Base-by-base conservation (phyloP, 2,113 vertebrate species). In the Trogon melanurus region DNA sequence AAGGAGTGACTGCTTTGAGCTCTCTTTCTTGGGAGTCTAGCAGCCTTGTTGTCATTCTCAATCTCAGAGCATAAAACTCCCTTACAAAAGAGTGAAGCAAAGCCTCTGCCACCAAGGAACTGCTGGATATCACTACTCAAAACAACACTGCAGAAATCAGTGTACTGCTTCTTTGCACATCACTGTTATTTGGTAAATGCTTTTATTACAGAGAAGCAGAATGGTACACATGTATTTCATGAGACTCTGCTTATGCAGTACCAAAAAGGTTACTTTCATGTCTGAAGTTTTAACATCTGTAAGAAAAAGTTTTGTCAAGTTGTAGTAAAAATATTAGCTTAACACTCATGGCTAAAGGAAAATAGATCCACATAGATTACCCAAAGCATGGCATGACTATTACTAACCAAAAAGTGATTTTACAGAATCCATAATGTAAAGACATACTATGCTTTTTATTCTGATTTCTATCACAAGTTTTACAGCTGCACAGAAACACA, bases 1-100 rank as follows among this genome's bases (percentile, higher is more conserved):
- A 57, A 96, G 67, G n/a, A 84, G 21, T 12, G 73, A 62, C 44
- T 85, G 71, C 88, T 96, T 89, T 91, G 67, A 96, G 93, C 19
- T 90, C 44, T 56, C 88, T 64, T 88, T 69, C 79, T 53, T 90
- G 56, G 13, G 85, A 85, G 64, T 32, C 60, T 89, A 79, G 64
- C 54, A 85, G 72, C 41, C 72, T 79, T 85, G 4, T 67, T 91
- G 88, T 90, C 82, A 20, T 85, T 70, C 64, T 85, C 67, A 58
- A 90, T 73, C 61, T 54, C 30, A 38, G 51, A 96, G 36, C 56
- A 80, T 19, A 44, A 79, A 89, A 69, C 36, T 92, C 54, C 14
- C 36, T 79, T 75, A 94, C 54, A 79, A 76, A 89, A 79, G 62
- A 74, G 71, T 62, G 72, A 76, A 88, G 89, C 36, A 80, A 96